A percentile compares a stretch with the other conserved stretches of the same genome.
phyloP scores from a whole-genome alignment of 2,888 invertebrate genomes.

The Papilio protenor region DNA sequence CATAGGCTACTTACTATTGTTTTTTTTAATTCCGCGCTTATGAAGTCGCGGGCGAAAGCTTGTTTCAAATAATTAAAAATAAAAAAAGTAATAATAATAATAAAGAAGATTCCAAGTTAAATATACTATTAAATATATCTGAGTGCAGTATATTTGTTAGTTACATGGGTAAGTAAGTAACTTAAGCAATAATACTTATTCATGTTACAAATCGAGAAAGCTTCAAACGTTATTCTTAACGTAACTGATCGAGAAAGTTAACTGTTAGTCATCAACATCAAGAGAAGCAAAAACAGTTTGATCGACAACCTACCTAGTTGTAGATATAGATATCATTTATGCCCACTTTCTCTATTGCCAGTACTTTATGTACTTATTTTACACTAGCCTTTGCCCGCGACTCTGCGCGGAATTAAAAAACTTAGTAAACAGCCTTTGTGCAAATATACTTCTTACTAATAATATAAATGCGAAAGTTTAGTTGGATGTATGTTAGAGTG shows the following conservation, averaged over 20 bases:
- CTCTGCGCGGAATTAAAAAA: no score
- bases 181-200: neutral
- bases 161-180: neutral
- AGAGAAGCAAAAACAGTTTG: slow-evolving; percentile 37
- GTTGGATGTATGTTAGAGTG: no score
- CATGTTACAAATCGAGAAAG: slow-evolving; percentile 17
- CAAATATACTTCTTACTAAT: no score
- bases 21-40: no score
- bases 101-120: no score
- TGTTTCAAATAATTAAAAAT: no score
- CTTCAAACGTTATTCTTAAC: neutral
- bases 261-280: slow-evolving; percentile 30
- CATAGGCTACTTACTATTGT: no score
- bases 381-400: neutral
- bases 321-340: slow-evolving; percentile 17
- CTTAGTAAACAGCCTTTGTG: no score
- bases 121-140: neutral
- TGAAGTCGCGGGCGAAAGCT: no score
- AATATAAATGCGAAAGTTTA: no score
- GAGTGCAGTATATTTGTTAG: neutral
- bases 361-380: neutral
- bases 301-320: slow-evolving; percentile 6
- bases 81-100: neutral
- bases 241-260: slow-evolving; percentile 33
- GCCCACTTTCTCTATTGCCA: slow-evolving; percentile 31